phyloP scores from a whole-genome alignment of 2,888 invertebrate genomes.

The Drosophila lutescens region DNA sequence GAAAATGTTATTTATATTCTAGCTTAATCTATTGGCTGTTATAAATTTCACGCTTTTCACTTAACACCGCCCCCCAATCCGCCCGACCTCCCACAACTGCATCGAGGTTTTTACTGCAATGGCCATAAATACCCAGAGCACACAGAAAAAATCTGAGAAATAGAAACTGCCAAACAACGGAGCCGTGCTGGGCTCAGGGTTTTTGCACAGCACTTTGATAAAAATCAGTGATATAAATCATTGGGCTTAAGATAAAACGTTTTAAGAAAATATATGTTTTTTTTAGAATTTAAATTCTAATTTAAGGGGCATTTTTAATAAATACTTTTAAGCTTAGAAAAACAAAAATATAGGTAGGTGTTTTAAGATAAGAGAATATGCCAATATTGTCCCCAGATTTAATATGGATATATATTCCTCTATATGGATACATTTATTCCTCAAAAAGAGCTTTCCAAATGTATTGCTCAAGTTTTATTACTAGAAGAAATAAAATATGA shows the following conservation, averaged over 20 bases:
- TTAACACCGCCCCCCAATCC: slow-evolving; percentile 37
- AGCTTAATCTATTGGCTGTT: slow-evolving; percentile 64
- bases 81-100: slow-evolving; percentile 36
- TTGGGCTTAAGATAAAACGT: neutral
- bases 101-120: slow-evolving; percentile 45
- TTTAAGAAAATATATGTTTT: no score
- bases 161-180: slow-evolving; percentile 49
- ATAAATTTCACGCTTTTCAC: slow-evolving; percentile 64
- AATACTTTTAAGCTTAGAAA: no score
- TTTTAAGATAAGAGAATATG: no score
- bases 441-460: no score
- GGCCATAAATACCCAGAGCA: slow-evolving; percentile 41
- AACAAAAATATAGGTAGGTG: no score
- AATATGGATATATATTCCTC: no score
- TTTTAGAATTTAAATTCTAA: no score
- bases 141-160: slow-evolving; percentile 49
- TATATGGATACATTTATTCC: no score
- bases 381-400: no score
- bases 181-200: slow-evolving; percentile 45
- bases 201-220: slow-evolving; percentile 4
- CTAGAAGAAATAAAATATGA: no score
- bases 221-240: neutral
- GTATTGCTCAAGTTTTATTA: no score
- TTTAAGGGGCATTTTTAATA: no score
- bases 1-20: slow-evolving; percentile 52